Conservation (phyloP, 2,113 vertebrate species). For the Sula dactylatra region DNA sequence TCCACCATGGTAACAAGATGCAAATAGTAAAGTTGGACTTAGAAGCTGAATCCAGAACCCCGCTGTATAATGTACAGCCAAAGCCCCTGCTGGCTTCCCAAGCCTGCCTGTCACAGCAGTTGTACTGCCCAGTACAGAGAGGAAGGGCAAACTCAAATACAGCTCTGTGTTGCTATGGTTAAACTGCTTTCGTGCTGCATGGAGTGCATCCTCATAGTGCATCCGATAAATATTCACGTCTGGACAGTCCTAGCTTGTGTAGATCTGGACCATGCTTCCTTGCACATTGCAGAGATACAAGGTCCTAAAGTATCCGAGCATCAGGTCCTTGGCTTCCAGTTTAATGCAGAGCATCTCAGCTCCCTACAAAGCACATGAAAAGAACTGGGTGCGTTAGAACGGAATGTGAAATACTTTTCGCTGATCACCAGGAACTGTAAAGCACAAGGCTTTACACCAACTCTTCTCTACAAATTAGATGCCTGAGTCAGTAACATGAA, state of each 20-base stretch:
- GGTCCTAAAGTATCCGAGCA: not conserved
- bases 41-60: not conserved
- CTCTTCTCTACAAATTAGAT: not conserved
- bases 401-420: not conserved
- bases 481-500: not conserved
- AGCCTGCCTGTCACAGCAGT: not conserved
- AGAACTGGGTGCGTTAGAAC: not conserved
- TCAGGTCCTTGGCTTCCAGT: not conserved
- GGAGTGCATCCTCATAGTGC: not conserved
- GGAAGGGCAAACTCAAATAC: not conserved
- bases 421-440: not conserved
- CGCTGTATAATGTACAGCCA: not conserved
- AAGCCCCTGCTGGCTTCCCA: not conserved
- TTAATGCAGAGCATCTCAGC: not conserved
- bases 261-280: not conserved
- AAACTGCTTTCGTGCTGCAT: not conserved
- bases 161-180: not conserved
- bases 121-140: not conserved
- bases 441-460: not conserved
- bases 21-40: not conserved
- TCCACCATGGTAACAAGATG: not conserved
- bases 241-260: not conserved
- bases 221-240: not conserved
- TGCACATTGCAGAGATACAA: not conserved
- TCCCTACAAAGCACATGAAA: not conserved